These are phyloP conservation scores for Parazoanthus darwini DNA, from an alignment of 92 coral and sea anemone species.

Conservation along the genomic window DNA sequence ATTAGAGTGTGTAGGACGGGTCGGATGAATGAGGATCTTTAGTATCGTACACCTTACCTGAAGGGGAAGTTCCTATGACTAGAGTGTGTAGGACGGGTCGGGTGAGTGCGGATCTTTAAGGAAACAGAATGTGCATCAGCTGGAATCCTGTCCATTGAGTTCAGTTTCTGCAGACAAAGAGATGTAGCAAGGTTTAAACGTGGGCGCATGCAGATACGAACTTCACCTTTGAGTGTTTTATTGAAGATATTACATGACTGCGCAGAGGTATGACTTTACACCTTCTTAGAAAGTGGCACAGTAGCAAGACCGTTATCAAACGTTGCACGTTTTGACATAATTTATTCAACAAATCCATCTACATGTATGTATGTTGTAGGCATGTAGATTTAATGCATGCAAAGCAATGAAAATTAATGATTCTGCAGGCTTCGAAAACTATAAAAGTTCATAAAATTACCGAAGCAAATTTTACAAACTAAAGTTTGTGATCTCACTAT, in stretches of 20 bases:
- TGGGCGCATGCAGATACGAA: background rate
- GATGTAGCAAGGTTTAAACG: no score
- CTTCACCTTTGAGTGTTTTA: background rate
- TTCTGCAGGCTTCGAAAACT: no score
- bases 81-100: constrained; percentile 4
- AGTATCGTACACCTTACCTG: background rate
- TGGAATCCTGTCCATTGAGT: constrained; percentile 32
- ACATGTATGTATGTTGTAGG: no score
- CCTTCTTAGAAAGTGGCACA: no score
- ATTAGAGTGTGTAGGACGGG: background rate
- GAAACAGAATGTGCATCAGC: constrained; percentile 30
- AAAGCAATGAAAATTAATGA: no score
- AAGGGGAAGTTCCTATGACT: background rate
- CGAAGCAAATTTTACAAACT: no score
- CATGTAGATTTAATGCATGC: no score
- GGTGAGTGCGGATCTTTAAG: constrained; percentile 35
- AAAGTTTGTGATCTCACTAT: no score
- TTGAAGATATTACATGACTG: background rate
- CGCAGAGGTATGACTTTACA: background rate
- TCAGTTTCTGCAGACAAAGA: constrained; percentile 14
- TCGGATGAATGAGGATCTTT: constrained; percentile 8
- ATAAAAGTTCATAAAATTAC: no score
- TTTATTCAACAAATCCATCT: no score
- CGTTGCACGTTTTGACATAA: no score
- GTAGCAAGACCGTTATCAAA: no score